Percentiles rank a stretch among this genome's conserved stretches.
Conservation (phyloP, 1,140 invertebrate species). For the Phymorhynchus buccinoides region DNA sequence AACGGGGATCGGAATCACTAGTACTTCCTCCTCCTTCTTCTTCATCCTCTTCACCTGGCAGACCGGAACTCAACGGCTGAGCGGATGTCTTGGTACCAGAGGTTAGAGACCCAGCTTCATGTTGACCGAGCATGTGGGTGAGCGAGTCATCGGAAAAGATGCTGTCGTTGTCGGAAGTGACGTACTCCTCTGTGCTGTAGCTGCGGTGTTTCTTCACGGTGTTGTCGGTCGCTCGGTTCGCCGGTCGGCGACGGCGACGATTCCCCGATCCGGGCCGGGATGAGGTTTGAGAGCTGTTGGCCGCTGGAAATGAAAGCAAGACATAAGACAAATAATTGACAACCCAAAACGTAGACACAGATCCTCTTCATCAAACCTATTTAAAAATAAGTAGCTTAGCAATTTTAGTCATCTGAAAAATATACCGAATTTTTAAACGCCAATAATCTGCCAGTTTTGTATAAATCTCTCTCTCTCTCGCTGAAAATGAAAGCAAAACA, state of each 20-base stretch:
- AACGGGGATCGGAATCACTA: too few relatives aligned
- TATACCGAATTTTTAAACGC: too few relatives aligned
- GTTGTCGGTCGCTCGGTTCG: constrained; percentile 45
- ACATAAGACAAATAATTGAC: too few relatives aligned
- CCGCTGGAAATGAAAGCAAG: constrained; percentile 50
- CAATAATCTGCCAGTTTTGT: too few relatives aligned
- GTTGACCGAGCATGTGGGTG: constrained; percentile 13
- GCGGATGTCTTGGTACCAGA: constrained; percentile 28
- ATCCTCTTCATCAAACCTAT: too few relatives aligned
- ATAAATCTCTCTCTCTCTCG: constrained; percentile 22
- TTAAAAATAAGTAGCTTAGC: too few relatives aligned
- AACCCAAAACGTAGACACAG: too few relatives aligned
- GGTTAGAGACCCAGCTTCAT: constrained; percentile 6
- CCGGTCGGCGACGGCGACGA: constrained; percentile 50
- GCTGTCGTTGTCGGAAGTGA: constrained; percentile 65
- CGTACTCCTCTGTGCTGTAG: constrained; percentile 66
- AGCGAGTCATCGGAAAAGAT: constrained; percentile 64
- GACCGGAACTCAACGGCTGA: constrained; percentile 29
- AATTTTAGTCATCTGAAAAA: too few relatives aligned
- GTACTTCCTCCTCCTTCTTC: too few relatives aligned
- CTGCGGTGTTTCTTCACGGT: constrained; percentile 46
- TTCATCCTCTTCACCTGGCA: too few relatives aligned
- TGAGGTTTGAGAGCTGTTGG: constrained; percentile 54
- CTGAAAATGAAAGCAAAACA: constrained; percentile 48
- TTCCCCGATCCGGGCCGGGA: constrained; percentile 64